Evolutionary conservation across 2,113 vertebrate species (phyloP), one percentile per base, ranked within the genome.

Genomic region (Mustela nigripes): DNA sequence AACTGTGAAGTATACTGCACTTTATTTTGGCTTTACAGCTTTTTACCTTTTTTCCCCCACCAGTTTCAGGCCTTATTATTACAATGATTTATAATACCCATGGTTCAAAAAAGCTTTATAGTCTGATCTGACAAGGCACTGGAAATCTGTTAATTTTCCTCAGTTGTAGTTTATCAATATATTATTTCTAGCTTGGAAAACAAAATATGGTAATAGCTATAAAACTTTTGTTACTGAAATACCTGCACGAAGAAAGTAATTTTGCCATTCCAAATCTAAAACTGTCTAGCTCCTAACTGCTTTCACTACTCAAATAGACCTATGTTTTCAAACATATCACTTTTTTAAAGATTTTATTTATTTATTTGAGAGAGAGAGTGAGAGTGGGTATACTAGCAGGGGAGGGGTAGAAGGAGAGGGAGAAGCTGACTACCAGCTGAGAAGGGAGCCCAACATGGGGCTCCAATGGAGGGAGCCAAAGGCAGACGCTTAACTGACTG

Each of bases 121-220:
- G 67, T 69, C 22, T 85, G 22, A 67, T 69, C 36, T 89, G 50
- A 58, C 33, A 48, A 15, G 10, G 42, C 56, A 39, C 26, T 84
- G 39, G 24, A 95, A 50, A 74, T 85, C 60, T 80, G 92, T 95
- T 90, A 71, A 83, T 95, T 90, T 86, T 79, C 62, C 86, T 91
- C 73, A 80, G 60, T 79, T 91, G 39, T 60, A 26, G 48, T 50
- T 67, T 86, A 79, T 42, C 58, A 79, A 79, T 39, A 79, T 79
- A 91, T 39, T 91, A 85, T 50, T 81, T 71, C 48, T 67, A 65
- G 42, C 18, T 58, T 69, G 7, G 50, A 63, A 24, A 67, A 79
- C 36, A 91, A 95, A 95, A 87, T 48, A 87, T 26, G 62, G 1
- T 36, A 92, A 73, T 15, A 67, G 60, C 80, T 48, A 9, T 67